These are phyloP conservation scores for Synanthedon vespiformis DNA, from an alignment of 2,888 invertebrate species.

Conservation along the genomic window DNA sequence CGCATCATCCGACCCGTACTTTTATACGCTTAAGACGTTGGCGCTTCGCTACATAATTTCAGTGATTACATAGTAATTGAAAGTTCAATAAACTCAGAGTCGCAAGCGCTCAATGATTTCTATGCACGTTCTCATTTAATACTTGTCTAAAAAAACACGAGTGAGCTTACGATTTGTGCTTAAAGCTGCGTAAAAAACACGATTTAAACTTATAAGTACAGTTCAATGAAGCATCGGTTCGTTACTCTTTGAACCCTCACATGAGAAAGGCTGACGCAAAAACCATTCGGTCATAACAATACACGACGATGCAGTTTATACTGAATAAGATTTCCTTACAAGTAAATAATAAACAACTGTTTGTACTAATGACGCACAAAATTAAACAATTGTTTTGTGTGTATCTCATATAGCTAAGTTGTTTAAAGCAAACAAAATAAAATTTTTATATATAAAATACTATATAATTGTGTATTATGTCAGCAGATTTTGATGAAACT, in stretches of 20 bases:
- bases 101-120: constrained; percentile 1
- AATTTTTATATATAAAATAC: too few species aligned
- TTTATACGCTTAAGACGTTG: constrained; percentile 10
- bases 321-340: too few species aligned
- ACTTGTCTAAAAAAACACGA: not conserved
- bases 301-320: too few species aligned
- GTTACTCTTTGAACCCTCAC: not conserved
- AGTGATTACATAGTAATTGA: constrained; percentile 6
- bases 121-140: constrained; percentile 1
- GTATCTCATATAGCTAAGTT: too few species aligned
- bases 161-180: not conserved
- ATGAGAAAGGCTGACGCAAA: not conserved
- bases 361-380: too few species aligned
- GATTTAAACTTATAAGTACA: not conserved
- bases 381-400: too few species aligned
- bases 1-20: constrained; percentile 6
- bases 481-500: too few species aligned
- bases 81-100: constrained; percentile 10
- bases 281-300: too few species aligned
- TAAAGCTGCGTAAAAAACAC: not conserved
- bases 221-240: not conserved
- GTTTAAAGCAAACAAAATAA: too few species aligned
- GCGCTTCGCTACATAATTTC: constrained; percentile 10
- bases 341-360: too few species aligned
- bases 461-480: too few species aligned